phyloP scores from a whole-genome alignment of 2,113 vertebrate species.

The Menidia beryllina region DNA sequence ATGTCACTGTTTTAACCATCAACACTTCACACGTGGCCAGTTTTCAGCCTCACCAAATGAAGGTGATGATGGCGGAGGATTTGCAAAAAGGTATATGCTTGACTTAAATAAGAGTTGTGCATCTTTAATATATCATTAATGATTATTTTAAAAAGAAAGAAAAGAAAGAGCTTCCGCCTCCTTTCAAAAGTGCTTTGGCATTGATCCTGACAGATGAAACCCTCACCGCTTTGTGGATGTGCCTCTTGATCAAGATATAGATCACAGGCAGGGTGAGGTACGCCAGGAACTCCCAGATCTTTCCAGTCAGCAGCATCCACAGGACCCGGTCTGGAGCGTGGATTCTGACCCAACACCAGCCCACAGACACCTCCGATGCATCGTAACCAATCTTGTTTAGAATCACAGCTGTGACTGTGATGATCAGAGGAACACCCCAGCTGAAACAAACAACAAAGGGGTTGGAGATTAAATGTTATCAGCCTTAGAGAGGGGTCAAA shows the following conservation, averaged over 20 bases:
- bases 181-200: too few relatives aligned
- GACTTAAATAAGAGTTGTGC: neutral
- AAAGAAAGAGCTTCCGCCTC: too few relatives aligned
- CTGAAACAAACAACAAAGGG: conserved; percentile 68
- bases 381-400: conserved; percentile 94
- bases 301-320: conserved; percentile 96
- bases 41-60: neutral
- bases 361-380: conserved; percentile 94
- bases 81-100: neutral
- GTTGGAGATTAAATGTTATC: neutral
- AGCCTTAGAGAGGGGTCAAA: conserved; percentile 5
- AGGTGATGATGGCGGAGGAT: neutral
- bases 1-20: neutral
- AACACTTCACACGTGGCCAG: neutral
- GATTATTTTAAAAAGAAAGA: too few relatives aligned
- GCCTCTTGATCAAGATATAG: conserved; percentile 92
- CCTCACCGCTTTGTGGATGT: conserved; percentile 90
- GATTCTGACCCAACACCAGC: conserved; percentile 96
- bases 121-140: neutral
- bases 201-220: neutral
- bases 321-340: conserved; percentile 84
- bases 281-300: conserved; percentile 94
- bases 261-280: conserved; percentile 89
- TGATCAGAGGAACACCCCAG: conserved; percentile 91
- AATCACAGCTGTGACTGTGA: conserved; percentile 86